Conservation (phyloP, 2,888 invertebrate species). For the Eupithecia subumbrata region DNA sequence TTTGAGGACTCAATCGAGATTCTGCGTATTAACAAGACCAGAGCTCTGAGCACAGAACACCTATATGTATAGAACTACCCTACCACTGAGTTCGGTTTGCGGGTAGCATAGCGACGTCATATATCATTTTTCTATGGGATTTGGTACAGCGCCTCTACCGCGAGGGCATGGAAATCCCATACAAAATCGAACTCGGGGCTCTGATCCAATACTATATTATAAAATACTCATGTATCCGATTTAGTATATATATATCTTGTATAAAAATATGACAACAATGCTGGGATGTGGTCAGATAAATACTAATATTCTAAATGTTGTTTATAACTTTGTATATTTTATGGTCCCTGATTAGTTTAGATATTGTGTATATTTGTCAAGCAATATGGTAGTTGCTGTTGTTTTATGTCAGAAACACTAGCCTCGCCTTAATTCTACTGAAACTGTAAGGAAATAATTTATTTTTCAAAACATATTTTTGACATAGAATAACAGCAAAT, state of each 20-base stretch:
- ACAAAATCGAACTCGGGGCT: neutral
- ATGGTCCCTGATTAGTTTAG: constrained; percentile 55
- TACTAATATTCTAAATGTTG: constrained; percentile 37
- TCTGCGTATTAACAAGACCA: constrained; percentile 28
- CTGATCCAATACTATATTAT: constrained; percentile 12
- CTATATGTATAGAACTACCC: too few species aligned
- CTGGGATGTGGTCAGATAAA: constrained; percentile 23
- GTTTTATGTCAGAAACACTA: constrained; percentile 26
- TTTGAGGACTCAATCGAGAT: constrained; percentile 38
- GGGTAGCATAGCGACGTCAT: neutral
- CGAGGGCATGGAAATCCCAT: neutral
- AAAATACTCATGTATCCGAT: constrained; percentile 19
- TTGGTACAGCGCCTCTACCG: neutral
- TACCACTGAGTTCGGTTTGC: constrained; percentile 6
- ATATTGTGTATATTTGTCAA: constrained; percentile 52
- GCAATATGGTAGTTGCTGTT: constrained; percentile 23
- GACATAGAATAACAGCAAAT: constrained; percentile 42
- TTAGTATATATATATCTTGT: constrained; percentile 19
- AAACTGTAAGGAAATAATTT: neutral
- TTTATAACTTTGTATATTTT: constrained; percentile 47
- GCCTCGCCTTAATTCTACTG: neutral
- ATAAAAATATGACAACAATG: constrained; percentile 36
- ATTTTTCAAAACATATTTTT: constrained; percentile 13
- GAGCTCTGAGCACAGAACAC: neutral
- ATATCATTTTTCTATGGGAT: neutral